Conservation (phyloP, 2,113 vertebrate genomes). For the Sphaerodactylus townsendi region DNA sequence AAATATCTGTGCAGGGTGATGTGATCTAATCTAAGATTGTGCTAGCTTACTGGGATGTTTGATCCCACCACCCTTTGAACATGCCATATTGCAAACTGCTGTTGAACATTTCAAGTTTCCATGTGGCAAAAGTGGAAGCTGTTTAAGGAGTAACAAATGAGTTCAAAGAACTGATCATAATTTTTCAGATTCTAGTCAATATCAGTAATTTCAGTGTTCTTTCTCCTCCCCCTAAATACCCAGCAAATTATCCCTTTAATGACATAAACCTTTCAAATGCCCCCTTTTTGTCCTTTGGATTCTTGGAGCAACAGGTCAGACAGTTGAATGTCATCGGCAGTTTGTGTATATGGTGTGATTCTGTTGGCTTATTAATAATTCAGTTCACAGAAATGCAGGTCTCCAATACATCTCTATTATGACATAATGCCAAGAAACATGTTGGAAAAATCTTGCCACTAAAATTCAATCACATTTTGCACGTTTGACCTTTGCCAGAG, state of each 20-base stretch:
- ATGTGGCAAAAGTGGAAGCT: too few relatives aligned
- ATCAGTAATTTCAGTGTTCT: not conserved
- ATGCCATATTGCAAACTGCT: not conserved
- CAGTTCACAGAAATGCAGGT: slow-evolving; percentile 16
- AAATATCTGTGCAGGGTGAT: not conserved
- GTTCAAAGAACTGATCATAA: not conserved
- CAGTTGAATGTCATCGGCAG: not conserved
- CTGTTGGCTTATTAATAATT: not conserved
- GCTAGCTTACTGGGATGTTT: not conserved
- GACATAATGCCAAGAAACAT: slow-evolving; percentile 14
- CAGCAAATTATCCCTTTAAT: not conserved
- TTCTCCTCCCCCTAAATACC: not conserved
- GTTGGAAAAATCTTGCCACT: slow-evolving; percentile 46
- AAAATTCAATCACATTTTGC: slow-evolving; percentile 46
- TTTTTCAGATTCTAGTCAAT: not conserved
- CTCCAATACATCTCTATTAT: slow-evolving; percentile 15
- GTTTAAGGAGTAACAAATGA: too few relatives aligned
- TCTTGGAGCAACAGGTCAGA: not conserved
- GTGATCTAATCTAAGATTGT: not conserved
- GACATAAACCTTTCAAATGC: not conserved
- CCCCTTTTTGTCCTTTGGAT: slow-evolving; percentile 18
- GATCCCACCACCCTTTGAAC: not conserved
- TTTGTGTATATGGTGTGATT: not conserved
- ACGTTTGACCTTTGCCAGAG: slow-evolving; percentile 43
- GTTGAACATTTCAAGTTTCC: not conserved